Conservation (phyloP, 2,888 invertebrate genomes). For the Diaperis boleti region DNA sequence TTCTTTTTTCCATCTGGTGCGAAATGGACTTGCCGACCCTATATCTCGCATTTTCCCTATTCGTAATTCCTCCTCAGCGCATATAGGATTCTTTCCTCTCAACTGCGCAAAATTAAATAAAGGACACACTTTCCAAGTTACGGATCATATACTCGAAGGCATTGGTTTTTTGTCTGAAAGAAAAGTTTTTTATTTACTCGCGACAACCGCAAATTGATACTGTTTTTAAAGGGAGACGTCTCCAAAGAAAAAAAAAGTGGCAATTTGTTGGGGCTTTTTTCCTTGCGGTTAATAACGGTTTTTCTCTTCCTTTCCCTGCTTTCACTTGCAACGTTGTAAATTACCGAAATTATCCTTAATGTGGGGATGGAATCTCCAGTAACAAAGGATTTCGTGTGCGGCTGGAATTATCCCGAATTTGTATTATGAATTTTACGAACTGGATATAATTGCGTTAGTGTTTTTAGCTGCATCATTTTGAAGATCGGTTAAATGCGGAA, state of each 20-base stretch:
- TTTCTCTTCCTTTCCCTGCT: conserved; percentile 1
- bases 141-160: not conserved
- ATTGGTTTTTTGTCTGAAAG: not conserved
- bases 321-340: conserved; percentile 11
- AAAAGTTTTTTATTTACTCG: not conserved
- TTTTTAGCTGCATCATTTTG: no score
- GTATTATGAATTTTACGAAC: no score
- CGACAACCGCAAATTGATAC: not conserved
- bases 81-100: conserved; percentile 1
- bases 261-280: not conserved
- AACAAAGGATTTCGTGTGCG: no score
- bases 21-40: conserved; percentile 10
- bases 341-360: conserved; percentile 12
- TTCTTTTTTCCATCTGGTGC: conserved; percentile 7
- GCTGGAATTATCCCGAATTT: no score
- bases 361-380: conserved; percentile 1
- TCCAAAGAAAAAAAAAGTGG: not conserved
- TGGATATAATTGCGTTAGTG: no score
- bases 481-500: no score
- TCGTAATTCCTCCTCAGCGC: not conserved
- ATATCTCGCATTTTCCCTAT: conserved; percentile 1
- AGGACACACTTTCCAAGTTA: not conserved
- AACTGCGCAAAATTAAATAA: conserved; percentile 15
- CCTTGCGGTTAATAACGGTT: not conserved
- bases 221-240: not conserved